Percentiles rank a stretch among this genome's conserved stretches.
These are phyloP conservation scores for Chaetura pelagica DNA, from an alignment of 2,113 vertebrate genomes.

Conservation along the genomic window DNA sequence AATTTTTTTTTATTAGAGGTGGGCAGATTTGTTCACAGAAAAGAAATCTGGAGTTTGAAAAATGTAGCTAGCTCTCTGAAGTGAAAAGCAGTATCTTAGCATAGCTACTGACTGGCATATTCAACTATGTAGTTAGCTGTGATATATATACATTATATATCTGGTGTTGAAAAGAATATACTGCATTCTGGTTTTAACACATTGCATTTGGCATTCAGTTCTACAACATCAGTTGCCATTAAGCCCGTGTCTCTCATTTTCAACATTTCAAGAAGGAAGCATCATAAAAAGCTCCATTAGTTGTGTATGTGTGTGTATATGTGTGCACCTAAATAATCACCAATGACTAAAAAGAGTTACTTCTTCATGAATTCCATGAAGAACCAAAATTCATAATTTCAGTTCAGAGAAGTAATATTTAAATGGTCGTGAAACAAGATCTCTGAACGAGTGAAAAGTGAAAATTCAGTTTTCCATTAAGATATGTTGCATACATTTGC, in stretches of 20 bases:
- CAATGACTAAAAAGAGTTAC: neutral
- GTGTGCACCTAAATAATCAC: neutral
- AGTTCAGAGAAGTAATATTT: neutral
- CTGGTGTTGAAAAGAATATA: neutral
- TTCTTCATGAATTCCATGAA: neutral
- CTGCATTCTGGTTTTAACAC: neutral
- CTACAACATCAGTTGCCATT: neutral
- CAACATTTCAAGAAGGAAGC: neutral
- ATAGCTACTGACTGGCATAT: neutral
- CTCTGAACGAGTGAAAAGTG: neutral
- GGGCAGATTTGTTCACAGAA: neutral
- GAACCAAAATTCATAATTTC: neutral
- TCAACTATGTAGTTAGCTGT: neutral
- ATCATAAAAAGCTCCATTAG: neutral
- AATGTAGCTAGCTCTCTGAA: neutral
- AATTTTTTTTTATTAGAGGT: neutral
- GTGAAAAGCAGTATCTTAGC: neutral
- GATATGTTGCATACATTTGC: neutral
- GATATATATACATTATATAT: neutral
- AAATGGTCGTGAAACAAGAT: neutral
- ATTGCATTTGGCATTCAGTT: neutral
- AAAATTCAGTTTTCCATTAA: neutral
- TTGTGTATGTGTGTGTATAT: neutral
- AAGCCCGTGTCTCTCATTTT: neutral
- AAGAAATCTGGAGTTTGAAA: neutral